A percentile compares a stretch with the other conserved stretches of the same genome.
Evolutionary conservation across 2,888 invertebrate genomes (phyloP).

Genomic region (Cantharis lateralis): DNA sequence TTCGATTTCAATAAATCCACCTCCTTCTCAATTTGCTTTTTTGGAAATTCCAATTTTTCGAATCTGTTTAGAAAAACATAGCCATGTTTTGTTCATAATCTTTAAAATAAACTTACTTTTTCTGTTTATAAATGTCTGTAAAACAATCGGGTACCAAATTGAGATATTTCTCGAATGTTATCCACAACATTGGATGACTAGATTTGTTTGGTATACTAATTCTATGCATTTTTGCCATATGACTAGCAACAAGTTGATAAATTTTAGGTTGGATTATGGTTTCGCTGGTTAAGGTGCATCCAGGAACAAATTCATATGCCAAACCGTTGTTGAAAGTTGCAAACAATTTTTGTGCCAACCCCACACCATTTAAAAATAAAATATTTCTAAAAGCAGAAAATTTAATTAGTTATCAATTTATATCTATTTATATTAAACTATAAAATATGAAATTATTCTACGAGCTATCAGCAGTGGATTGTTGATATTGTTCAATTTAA

Average conservation of each 20-base stretch:
- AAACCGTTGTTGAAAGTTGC: slow-evolving; percentile 93
- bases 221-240: slow-evolving; percentile 85
- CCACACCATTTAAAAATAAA: slow-evolving; percentile 68
- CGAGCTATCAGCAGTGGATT: too few species aligned
- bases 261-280: slow-evolving; percentile 68
- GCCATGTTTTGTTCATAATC: neutral
- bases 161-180: slow-evolving; percentile 75
- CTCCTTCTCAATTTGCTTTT: slow-evolving; percentile 71
- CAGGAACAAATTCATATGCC: slow-evolving; percentile 86
- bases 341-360: slow-evolving; percentile 84
- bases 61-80: slow-evolving; percentile 60
- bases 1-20: slow-evolving; percentile 66
- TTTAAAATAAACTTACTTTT: slow-evolving; percentile 61
- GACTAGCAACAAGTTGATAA: slow-evolving; percentile 75
- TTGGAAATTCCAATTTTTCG: slow-evolving; percentile 68
- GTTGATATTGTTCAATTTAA: too few species aligned
- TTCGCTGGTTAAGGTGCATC: slow-evolving; percentile 72
- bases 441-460: too few species aligned
- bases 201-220: slow-evolving; percentile 52
- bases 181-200: slow-evolving; percentile 70
- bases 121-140: slow-evolving; percentile 68
- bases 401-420: too few species aligned
- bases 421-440: too few species aligned
- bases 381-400: slow-evolving; percentile 55
- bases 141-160: slow-evolving; percentile 74